A percentile compares a stretch with the other conserved stretches of the same genome.
Evolutionary conservation across 2,888 invertebrate genomes (phyloP).

Genomic region (Sphaeridia pumilis): DNA sequence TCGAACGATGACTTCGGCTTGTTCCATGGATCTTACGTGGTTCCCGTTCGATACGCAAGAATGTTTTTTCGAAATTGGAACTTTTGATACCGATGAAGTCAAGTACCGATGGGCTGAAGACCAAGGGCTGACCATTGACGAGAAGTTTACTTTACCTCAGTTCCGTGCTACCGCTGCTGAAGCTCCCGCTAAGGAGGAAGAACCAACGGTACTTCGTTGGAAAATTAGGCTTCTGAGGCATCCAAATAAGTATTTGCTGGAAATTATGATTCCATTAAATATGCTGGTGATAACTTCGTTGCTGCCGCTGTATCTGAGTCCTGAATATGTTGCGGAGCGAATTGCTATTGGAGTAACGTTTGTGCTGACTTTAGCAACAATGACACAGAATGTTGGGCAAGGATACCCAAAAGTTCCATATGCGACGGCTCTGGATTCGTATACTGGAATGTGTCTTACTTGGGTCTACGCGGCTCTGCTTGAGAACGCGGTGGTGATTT

Average conservation of each 20-base stretch:
- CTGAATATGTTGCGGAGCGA: background rate
- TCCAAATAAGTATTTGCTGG: background rate
- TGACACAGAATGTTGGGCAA: background rate
- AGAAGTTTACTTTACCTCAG: too few relatives aligned
- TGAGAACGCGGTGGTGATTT: conserved; percentile 7
- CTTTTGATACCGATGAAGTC: too few relatives aligned
- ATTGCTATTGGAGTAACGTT: conserved; percentile 9
- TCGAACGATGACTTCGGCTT: background rate
- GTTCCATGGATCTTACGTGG: conserved; percentile 5
- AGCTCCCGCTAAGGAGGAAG: too few relatives aligned
- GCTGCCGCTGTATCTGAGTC: conserved; percentile 2
- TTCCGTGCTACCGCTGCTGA: too few relatives aligned
- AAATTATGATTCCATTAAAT: background rate
- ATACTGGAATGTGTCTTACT: background rate
- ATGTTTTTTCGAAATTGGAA: conserved; percentile 1
- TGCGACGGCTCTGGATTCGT: background rate
- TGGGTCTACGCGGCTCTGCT: background rate
- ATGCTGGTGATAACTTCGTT: background rate
- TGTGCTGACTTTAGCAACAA: background rate
- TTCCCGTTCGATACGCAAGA: conserved; percentile 9
- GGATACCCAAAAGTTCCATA: conserved; percentile 2
- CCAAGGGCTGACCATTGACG: too few relatives aligned
- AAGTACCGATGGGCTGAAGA: too few relatives aligned
- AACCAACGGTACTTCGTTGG: too few relatives aligned
- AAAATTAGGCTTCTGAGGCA: background rate